Evolutionary conservation across 2,888 invertebrate species (phyloP), one percentile per base, ranked within the genome.

Genomic region (Orgyia antiqua): DNA sequence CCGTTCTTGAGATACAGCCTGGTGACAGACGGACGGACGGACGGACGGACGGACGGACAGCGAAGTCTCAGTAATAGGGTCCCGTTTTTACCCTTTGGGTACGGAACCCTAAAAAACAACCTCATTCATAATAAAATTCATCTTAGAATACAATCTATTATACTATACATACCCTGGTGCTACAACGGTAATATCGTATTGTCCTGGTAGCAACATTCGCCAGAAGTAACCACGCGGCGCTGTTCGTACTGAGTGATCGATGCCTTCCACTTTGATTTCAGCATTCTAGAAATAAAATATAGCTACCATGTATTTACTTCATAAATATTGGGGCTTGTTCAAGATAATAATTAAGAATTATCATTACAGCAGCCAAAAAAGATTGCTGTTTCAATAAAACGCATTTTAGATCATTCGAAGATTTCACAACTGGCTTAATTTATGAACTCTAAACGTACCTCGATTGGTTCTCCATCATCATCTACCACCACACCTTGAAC

Each of bases 151-250:
- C n/a, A n/a, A n/a, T n/a, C n/a, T n/a, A n/a, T n/a, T n/a, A n/a
- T n/a, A n/a, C n/a, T n/a, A n/a, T n/a, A n/a, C n/a, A n/a, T 76
- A 95, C 94, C 94, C 94, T 63, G 89, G 88, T 28, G 94, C 94
- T 19, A 78, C 57, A 1, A 92, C 94, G 41, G 89, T 90, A 44
- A 98, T 83, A 13, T 88, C 88, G 69, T 98, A 99, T 3, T 87
- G 87, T 38, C 98, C 98, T 0, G 98, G 98, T 10, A 95, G 78
- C 13, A 99, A 84, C 27, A 99, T 83, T 37, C 99, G 88, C 98
- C 99, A 99, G 78, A 92, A 99, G 71, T 98, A 96, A 3, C 99
- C 99, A 10, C 89, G 86, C 23, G 88, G 86, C 0, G 95, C 94
- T 0, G 95, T 93, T 1, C 89, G 89, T 7, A 99, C 88, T 31